A percentile compares a stretch with the other conserved stretches of the same genome.
Conservation (phyloP, 2,888 invertebrate species). For the Sinodicranocentrus sp. region DNA sequence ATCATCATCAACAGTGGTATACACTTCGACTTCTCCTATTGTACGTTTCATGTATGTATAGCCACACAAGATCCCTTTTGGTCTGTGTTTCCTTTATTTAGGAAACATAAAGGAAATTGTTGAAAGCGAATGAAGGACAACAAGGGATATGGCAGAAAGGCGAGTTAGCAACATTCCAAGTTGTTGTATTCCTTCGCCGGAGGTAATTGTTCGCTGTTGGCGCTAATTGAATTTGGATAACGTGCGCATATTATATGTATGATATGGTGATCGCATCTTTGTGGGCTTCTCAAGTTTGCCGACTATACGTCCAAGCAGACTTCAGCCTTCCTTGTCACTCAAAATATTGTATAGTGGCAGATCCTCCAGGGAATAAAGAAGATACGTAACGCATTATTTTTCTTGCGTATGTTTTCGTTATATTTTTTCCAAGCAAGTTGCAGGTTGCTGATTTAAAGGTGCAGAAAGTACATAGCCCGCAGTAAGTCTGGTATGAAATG, state of each 20-base stretch:
- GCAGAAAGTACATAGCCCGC: too few relatives aligned
- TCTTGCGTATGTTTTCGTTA: too few relatives aligned
- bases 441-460: too few relatives aligned
- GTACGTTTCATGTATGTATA: slow-evolving; percentile 17
- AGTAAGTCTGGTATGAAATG: too few relatives aligned
- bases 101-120: slow-evolving; percentile 56
- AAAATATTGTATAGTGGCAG: too few relatives aligned
- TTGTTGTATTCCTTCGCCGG: slow-evolving; percentile 38
- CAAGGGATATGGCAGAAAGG: slow-evolving; percentile 20
- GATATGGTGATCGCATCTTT: too few relatives aligned
- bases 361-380: too few relatives aligned
- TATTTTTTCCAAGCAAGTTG: too few relatives aligned
- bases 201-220: slow-evolving; percentile 54
- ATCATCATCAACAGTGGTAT: slow-evolving; percentile 35
- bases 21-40: background rate
- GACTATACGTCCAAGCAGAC: too few relatives aligned
- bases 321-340: too few relatives aligned
- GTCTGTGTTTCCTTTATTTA: slow-evolving; percentile 37
- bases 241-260: slow-evolving; percentile 17
- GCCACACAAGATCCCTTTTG: slow-evolving; percentile 6
- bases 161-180: slow-evolving; percentile 29
- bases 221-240: slow-evolving; percentile 65
- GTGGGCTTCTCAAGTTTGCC: too few relatives aligned
- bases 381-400: too few relatives aligned
- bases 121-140: slow-evolving; percentile 34